These are phyloP conservation scores for Dipodomys merriami DNA, from an alignment of 2,113 vertebrate species.

Conservation along the genomic window DNA sequence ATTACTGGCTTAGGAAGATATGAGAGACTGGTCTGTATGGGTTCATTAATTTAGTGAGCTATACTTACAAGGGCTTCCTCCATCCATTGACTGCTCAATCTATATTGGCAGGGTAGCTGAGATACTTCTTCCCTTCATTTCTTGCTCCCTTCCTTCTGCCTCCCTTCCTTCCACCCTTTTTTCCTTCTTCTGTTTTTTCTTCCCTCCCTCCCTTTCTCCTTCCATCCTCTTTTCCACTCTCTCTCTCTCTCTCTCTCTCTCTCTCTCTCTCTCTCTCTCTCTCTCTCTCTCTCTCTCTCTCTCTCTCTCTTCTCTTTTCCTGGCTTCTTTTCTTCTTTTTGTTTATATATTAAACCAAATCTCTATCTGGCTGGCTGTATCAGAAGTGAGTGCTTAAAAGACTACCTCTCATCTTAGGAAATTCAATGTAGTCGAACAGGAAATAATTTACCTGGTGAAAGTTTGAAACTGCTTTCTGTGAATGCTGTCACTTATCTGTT, in stretches of 20 bases:
- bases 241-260: too few relatives aligned
- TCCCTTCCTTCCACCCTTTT: not conserved
- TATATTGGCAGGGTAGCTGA: not conserved
- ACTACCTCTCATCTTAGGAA: not conserved
- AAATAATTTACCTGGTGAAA: not conserved
- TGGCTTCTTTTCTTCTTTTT: not conserved
- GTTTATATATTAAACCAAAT: conserved; percentile 29
- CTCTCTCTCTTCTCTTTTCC: not conserved
- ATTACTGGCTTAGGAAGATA: not conserved
- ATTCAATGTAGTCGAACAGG: not conserved
- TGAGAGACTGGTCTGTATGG: not conserved
- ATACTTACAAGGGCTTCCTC: not conserved
- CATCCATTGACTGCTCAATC: not conserved
- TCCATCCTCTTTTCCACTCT: not conserved
- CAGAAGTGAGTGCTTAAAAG: not conserved
- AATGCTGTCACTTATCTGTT: not conserved
- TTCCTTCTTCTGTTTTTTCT: not conserved
- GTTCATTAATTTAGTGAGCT: not conserved
- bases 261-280: not conserved
- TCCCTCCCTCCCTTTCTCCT: not conserved
- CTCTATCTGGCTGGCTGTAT: not conserved
- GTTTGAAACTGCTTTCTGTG: not conserved
- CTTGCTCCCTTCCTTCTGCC: not conserved
- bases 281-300: not conserved
- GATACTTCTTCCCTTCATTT: too few relatives aligned